Evolutionary conservation across 2,888 invertebrate species (phyloP), one percentile per base, ranked within the genome.

Genomic region (Tupiocoris notatus): DNA sequence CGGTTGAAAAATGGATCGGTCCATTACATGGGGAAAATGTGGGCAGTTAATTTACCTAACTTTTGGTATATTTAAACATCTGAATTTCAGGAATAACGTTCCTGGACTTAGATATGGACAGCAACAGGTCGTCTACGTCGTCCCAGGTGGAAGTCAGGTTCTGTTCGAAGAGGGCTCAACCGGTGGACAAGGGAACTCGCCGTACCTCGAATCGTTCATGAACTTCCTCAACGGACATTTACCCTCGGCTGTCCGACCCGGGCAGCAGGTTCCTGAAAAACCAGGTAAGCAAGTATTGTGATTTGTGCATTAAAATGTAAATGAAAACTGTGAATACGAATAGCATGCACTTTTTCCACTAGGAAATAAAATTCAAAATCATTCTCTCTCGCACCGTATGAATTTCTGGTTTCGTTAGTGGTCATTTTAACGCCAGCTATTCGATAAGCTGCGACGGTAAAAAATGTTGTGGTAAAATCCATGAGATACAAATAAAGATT

Each of bases 131-230:
- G 63, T 78, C 54, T 77, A 78, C 56, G 76, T 79, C 16, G 66
- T 77, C 23, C 76, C 77, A 7, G 77, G 75, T 24, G 68, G 73
- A 1, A 54, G 76, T 20, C 79, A 79, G 54, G 74, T 79, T 25
- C 65, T 80, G 21, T 78, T 76, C 74, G 77, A 80, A 58, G 78
- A 77, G 24, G 78, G 77, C 1, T 70, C 78, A 20, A 77, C 71
- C 22, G 75, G 74, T 56, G 75, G 66, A 6, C 66, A 66, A 75
- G 75, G 75, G 65, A 59, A 59, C 25, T 58, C 59, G 25, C 65
- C 65, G 21, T 73, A 61, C 23, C 62, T 73, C 24, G 75, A 75
- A 20, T 58, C 58, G n/a, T 59, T 75, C 25, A 66, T 75, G 59
- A 75, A 75, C 58, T 66, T 66, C 24, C 61, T 65, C 39, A 66